Conservation (phyloP, 1,140 invertebrate species). For the Chrysopa pallens region DNA sequence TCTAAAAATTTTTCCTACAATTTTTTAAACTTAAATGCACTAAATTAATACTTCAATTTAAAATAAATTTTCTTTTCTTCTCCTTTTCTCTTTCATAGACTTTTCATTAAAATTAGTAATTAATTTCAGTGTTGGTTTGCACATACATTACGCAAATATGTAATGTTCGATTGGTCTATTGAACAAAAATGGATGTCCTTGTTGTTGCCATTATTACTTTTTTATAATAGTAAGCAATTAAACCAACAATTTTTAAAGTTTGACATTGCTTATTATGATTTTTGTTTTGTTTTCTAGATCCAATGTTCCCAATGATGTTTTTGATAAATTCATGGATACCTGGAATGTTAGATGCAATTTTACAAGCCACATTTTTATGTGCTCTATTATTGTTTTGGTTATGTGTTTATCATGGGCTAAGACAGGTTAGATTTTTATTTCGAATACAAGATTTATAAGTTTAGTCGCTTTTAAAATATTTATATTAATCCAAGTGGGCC, state of each 20-base stretch:
- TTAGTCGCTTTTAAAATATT: neutral
- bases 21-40: too few species aligned
- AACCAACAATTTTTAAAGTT: neutral
- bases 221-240: slow-evolving; percentile 71
- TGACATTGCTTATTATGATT: slow-evolving; percentile 1
- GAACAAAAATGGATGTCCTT: slow-evolving; percentile 94
- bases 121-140: slow-evolving; percentile 76
- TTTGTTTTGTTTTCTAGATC: slow-evolving; percentile 45
- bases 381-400: slow-evolving; percentile 85
- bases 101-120: slow-evolving; percentile 4
- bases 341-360: slow-evolving; percentile 72
- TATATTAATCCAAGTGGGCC: too few species aligned
- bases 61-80: neutral
- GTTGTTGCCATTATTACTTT: slow-evolving; percentile 69
- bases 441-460: neutral
- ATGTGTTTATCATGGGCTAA: slow-evolving; percentile 81
- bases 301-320: slow-evolving; percentile 80
- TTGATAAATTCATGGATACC: slow-evolving; percentile 80
- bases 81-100: neutral
- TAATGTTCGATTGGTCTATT: slow-evolving; percentile 86
- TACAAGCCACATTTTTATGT: slow-evolving; percentile 81
- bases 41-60: slow-evolving; percentile 4
- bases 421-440: slow-evolving; percentile 63
- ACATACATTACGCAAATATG: slow-evolving; percentile 72
- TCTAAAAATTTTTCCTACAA: too few species aligned